Percentiles rank a stretch among this genome's conserved stretches.
phyloP scores from a whole-genome alignment of 2,888 invertebrate species.

The Prosapia bicincta region DNA sequence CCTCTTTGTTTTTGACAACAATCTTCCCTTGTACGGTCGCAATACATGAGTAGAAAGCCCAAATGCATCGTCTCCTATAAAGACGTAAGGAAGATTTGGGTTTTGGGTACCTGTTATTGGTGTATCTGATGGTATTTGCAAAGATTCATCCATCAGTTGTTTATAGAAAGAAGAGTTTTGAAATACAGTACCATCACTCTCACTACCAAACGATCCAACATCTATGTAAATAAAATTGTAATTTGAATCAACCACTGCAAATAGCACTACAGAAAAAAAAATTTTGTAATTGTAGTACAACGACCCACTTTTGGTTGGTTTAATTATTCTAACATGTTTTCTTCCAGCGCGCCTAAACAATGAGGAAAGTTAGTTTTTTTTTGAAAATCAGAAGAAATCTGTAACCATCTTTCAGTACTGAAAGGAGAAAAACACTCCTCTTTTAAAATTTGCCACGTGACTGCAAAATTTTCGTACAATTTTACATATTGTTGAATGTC shows the following conservation, averaged over 20 bases:
- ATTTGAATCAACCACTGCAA: neutral
- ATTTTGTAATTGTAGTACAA: neutral
- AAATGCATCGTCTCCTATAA: neutral
- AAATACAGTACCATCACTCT: neutral
- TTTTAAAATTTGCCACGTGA: conserved; percentile 12
- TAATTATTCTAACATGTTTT: neutral
- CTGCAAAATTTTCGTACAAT: conserved; percentile 19
- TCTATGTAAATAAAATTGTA: too few species aligned
- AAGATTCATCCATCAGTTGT: neutral
- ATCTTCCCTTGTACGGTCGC: neutral
- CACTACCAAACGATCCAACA: neutral
- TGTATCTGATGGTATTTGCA: too few species aligned
- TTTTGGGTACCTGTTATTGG: too few species aligned
- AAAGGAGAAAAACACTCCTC: conserved; percentile 23
- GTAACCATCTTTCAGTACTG: conserved; percentile 4
- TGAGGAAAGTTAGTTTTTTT: neutral
- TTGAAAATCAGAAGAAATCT: neutral
- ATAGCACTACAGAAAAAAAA: neutral
- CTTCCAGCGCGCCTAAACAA: neutral
- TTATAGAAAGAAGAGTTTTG: neutral
- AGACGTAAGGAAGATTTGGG: neutral
- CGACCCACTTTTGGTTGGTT: neutral
- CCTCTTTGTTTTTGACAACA: too few species aligned
- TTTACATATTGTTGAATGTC: conserved; percentile 23
- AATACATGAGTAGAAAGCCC: neutral